Evolutionary conservation across 2,797 vertebrate genomes (phyloP), one percentile per base, ranked within the genome.

Genomic region (Buphagus erythrorhynchus): DNA sequence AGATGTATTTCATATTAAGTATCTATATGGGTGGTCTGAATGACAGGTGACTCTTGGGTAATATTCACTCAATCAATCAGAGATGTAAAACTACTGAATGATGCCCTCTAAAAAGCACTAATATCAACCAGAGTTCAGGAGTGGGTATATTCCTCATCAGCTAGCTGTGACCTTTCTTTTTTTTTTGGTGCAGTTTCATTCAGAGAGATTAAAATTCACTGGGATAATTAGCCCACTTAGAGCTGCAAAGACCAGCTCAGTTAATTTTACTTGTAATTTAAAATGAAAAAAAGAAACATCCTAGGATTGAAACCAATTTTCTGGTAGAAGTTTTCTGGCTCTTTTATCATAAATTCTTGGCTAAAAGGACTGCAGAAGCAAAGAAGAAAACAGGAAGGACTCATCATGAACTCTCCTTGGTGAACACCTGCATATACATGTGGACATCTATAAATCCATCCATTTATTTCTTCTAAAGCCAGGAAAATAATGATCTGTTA

Each of bases 221-320:
- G 18, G 17, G 20, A 73, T 48, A 73, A 71, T 79, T 77, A 72
- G 9, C 26, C 20, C 28, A 16, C 31, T 81, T 35, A 78, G 35
- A 58, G 13, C 25, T 43, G 16, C 46, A 46, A 79, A 73, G 58
- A 87, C 24, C 59, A 63, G 5, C 18, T 79, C 28, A 54, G 24
- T 12, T 31, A 58, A 36, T 79, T 76, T 69, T 51, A 22, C 16
- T 66, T 75, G 36, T 22, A 59, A 85, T 6, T 58, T 54, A 28
- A 77, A 90, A 52, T 5, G 0, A 13, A 72, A 68, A 48, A 69
- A 48, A 62, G 6, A 3, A 8, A 1, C 1, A 14, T 25, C 0
- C 5, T 51, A 36, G 3, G 16, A 81, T 17, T 36, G 5, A 77
- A 88, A 72, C 4, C 36, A 43, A 22, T 63, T 66, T 82, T 55